phyloP scores from a whole-genome alignment of 1,140 invertebrate genomes.

The Trialeurodes vaporariorum region DNA sequence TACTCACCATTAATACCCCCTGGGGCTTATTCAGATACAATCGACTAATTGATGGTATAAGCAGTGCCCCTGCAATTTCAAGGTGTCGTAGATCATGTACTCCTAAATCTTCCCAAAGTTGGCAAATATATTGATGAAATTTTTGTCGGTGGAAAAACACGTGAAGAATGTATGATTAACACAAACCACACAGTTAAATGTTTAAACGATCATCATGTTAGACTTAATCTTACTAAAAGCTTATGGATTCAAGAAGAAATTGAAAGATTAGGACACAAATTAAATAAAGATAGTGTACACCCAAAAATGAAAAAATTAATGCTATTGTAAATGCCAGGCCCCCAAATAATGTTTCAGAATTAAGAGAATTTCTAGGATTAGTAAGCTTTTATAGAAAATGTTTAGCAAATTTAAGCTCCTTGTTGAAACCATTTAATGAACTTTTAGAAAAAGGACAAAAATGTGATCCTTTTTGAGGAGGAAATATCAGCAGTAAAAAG shows the following conservation, averaged over 20 bases:
- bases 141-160: conserved; percentile 10
- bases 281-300: conserved; percentile 12
- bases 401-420: conserved; percentile 15
- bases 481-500: no score
- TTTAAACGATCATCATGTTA: conserved; percentile 9
- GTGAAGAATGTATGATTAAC: conserved; percentile 3
- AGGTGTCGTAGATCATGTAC: conserved; percentile 24
- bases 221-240: conserved; percentile 14
- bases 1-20: conserved; percentile 29
- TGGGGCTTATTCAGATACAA: conserved; percentile 27
- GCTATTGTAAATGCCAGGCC: conserved; percentile 29
- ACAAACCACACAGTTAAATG: conserved; percentile 10
- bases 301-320: conserved; percentile 26
- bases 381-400: conserved; percentile 21
- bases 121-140: conserved; percentile 18
- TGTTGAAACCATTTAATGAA: conserved; percentile 16
- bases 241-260: conserved; percentile 12
- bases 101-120: conserved; percentile 11
- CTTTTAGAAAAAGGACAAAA: conserved; percentile 17
- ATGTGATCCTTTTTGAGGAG: no score
- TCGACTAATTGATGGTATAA: conserved; percentile 28
- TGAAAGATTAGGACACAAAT: conserved; percentile 12
- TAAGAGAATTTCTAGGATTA: conserved; percentile 19
- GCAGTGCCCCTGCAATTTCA: conserved; percentile 27
- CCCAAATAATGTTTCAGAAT: conserved; percentile 28